Base-by-base conservation (phyloP, 2,113 vertebrate genomes). In the Chaetodon auriga region DNA sequence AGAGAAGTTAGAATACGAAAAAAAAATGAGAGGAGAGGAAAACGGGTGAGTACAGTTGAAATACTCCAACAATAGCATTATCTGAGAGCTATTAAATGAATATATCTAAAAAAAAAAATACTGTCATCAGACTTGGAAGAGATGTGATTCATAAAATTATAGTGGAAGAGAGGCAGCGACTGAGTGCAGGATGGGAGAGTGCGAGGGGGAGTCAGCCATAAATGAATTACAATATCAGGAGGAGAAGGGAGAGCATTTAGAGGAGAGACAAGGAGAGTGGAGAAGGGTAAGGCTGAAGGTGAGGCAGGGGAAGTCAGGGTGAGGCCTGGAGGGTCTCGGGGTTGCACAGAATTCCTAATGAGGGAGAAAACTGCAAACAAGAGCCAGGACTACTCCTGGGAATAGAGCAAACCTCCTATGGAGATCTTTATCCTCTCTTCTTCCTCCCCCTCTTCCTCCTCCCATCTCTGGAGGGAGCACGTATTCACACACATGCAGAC, bases 331-430 rank as follows among this genome's bases (percentile, higher is more conserved):
- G 81, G 76, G 64, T 84, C 54, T 53, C 19, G 53, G 71, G 77
- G 87, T 72, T 71, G 81, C 70, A 71, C 81, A 86, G 90, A 93
- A 92, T 93, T 78, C 78, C 78, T 91, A 93, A 95, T 90, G 80
- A 94, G 84, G 38, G 36, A 68, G 65, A 43, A 89, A 76, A 64
- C 83, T 58, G 87, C 86, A 81, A 92, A 90, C 73, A 82, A 83
- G 77, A 86, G 49, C 38, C 38, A 25, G 51, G 38, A 70, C 6
- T 16, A 69, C 87, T 82, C 87, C 36, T 6, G 49, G 90, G 82
- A 91, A 92, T 58, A 45, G 68, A 65, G 61, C n/a, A 84, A 81
- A 65, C 57, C 83, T 81, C 64, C 55, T 68, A 45, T 81, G 21
- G 30, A 49, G 69, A 87, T 84, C 86, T 75, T 73, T 46, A 70